A percentile compares a stretch with the other conserved stretches of the same genome.
These are phyloP conservation scores for Antheraea yamamai DNA, from an alignment of 2,888 invertebrate species.

Conservation along the genomic window DNA sequence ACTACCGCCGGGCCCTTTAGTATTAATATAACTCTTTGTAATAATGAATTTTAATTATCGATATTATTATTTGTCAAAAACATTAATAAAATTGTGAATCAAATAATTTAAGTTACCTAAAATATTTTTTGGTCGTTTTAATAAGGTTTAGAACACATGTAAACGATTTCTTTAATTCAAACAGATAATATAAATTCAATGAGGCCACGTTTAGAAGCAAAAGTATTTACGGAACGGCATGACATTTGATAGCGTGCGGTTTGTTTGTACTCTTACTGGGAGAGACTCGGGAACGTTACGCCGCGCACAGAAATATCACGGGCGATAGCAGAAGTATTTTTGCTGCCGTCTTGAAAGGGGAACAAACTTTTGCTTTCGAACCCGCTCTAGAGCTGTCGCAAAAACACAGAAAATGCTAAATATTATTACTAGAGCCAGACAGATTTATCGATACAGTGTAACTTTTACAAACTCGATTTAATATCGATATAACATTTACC, in stretches of 20 bases:
- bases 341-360: constrained; percentile 89
- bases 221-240: constrained; percentile 46
- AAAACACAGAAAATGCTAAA: constrained; percentile 69
- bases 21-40: too few relatives aligned
- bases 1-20: too few relatives aligned
- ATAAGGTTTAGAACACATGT: not conserved
- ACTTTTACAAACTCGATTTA: constrained; percentile 25
- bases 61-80: too few relatives aligned
- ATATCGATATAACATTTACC: not conserved
- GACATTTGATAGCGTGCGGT: constrained; percentile 67
- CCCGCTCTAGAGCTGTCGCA: constrained; percentile 82
- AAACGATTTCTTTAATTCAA: constrained; percentile 1
- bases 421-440: constrained; percentile 38
- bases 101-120: too few relatives aligned
- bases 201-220: constrained; percentile 38
- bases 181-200: not conserved
- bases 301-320: constrained; percentile 89
- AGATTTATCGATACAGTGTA: constrained; percentile 23
- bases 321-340: constrained; percentile 88
- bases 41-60: too few relatives aligned
- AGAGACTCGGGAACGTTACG: constrained; percentile 64
- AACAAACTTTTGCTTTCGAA: constrained; percentile 86
- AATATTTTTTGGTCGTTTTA: not conserved
- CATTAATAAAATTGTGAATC: too few relatives aligned
- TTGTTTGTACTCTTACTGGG: constrained; percentile 69